Evolutionary conservation across 2,888 invertebrate genomes (phyloP).

Genomic region (Drosophila longiperda): DNA sequence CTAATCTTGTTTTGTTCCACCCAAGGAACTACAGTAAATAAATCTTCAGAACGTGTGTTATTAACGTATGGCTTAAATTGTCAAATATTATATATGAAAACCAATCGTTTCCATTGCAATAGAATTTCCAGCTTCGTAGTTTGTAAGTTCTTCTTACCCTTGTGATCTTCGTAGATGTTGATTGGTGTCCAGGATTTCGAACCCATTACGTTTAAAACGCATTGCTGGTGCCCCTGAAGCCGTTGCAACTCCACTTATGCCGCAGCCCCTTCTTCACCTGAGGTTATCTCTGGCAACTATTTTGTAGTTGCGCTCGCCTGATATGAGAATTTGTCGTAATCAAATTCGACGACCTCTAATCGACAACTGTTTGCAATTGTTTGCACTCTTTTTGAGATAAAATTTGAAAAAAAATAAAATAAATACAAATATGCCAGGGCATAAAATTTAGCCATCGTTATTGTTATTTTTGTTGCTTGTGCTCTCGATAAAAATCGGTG

Average conservation of each 20-base stretch:
- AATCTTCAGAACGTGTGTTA: not conserved
- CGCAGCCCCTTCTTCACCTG: too few relatives aligned
- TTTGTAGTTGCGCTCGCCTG: constrained; percentile 36
- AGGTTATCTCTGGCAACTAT: constrained; percentile 23
- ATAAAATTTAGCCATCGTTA: constrained; percentile 1
- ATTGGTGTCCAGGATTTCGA: too few relatives aligned
- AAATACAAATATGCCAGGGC: not conserved
- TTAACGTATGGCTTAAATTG: too few relatives aligned
- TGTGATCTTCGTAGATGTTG: too few relatives aligned
- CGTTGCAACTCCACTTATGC: too few relatives aligned
- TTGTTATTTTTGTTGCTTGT: constrained; percentile 18
- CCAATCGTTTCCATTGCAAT: not conserved
- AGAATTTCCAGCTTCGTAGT: not conserved
- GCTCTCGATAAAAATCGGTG: not conserved
- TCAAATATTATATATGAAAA: not conserved
- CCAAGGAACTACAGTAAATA: not conserved
- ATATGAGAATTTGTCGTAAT: constrained; percentile 58
- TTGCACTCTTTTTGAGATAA: constrained; percentile 39
- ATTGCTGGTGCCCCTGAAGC: too few relatives aligned
- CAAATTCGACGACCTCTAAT: constrained; percentile 64
- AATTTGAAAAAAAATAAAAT: constrained; percentile 37
- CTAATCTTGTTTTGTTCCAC: not conserved
- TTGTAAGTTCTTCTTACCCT: too few relatives aligned
- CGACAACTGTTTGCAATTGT: constrained; percentile 68
- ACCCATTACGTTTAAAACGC: too few relatives aligned